Conservation (phyloP, 2,888 invertebrate species). For the Balanococcus diminutus region DNA sequence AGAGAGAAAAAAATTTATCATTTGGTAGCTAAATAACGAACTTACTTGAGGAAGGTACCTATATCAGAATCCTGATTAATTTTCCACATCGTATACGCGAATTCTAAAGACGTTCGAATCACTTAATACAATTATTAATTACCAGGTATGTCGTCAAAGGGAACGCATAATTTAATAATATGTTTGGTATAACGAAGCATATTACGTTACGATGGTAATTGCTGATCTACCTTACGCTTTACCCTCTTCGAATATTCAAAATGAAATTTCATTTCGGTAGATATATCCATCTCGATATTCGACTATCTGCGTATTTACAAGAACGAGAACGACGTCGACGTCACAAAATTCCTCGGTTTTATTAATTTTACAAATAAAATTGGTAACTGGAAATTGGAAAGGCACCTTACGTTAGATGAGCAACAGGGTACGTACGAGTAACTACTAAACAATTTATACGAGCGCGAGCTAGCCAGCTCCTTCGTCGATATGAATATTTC, state of each 20-base stretch:
- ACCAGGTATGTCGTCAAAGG: not conserved
- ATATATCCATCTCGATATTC: not conserved
- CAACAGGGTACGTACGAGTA: not conserved
- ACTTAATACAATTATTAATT: not conserved
- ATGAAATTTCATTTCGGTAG: not conserved
- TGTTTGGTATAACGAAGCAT: not conserved
- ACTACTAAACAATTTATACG: not conserved
- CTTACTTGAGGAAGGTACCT: not conserved
- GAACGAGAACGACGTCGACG: too few species aligned
- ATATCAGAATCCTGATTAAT: not conserved
- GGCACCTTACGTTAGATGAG: too few species aligned
- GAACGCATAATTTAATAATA: not conserved
- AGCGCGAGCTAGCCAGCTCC: not conserved
- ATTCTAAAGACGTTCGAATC: not conserved
- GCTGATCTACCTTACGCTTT: too few species aligned
- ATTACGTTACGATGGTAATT: too few species aligned
- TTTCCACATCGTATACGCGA: not conserved
- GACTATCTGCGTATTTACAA: not conserved
- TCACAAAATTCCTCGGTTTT: not conserved
- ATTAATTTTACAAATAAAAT: constrained; percentile 17
- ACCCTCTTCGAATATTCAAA: not conserved
- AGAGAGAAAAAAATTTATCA: too few species aligned
- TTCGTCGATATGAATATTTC: not conserved
- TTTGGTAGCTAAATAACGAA: too few species aligned
- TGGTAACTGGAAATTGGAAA: not conserved